These are phyloP conservation scores for Mythimna vitellina DNA, from an alignment of 2,888 invertebrate genomes.

Conservation along the genomic window DNA sequence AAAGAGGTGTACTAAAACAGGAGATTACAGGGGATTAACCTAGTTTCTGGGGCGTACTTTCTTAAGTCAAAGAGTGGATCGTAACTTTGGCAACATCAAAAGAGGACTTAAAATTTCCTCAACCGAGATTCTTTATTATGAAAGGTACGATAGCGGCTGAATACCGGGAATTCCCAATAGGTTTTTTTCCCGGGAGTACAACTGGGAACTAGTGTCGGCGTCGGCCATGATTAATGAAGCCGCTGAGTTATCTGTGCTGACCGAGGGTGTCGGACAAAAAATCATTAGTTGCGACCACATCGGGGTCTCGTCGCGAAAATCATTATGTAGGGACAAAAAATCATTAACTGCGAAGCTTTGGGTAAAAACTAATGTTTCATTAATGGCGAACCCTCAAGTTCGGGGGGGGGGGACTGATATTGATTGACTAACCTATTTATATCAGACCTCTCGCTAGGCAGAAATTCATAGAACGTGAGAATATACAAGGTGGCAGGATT, in stretches of 20 bases:
- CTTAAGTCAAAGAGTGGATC: conserved; percentile 62
- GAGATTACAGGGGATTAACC: conserved; percentile 64
- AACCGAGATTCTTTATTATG: conserved; percentile 53
- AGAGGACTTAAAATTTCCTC: conserved; percentile 57
- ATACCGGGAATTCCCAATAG: conserved; percentile 47
- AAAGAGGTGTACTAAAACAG: conserved; percentile 61
- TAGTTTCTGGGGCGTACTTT: conserved; percentile 57
- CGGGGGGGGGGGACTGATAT: conserved; percentile 26
- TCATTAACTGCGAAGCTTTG: conserved; percentile 63
- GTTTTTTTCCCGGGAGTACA: conserved; percentile 45
- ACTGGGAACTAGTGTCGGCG: conserved; percentile 44
- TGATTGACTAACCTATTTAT: conserved; percentile 54
- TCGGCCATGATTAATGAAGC: conserved; percentile 67
- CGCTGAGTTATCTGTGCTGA: conserved; percentile 64
- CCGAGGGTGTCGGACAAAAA: conserved; percentile 55
- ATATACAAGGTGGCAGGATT: background rate
- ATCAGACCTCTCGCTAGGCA: conserved; percentile 24
- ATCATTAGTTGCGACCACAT: conserved; percentile 55
- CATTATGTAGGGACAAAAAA: conserved; percentile 70
- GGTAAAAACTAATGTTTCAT: conserved; percentile 63
- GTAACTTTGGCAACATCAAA: conserved; percentile 62
- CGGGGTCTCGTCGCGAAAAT: conserved; percentile 64
- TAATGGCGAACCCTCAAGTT: conserved; percentile 52
- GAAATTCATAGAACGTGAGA: conserved; percentile 25
- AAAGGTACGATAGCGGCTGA: conserved; percentile 29